These are phyloP conservation scores for Copidosoma floridanum DNA, from an alignment of 1,140 invertebrate genomes.

Conservation along the genomic window DNA sequence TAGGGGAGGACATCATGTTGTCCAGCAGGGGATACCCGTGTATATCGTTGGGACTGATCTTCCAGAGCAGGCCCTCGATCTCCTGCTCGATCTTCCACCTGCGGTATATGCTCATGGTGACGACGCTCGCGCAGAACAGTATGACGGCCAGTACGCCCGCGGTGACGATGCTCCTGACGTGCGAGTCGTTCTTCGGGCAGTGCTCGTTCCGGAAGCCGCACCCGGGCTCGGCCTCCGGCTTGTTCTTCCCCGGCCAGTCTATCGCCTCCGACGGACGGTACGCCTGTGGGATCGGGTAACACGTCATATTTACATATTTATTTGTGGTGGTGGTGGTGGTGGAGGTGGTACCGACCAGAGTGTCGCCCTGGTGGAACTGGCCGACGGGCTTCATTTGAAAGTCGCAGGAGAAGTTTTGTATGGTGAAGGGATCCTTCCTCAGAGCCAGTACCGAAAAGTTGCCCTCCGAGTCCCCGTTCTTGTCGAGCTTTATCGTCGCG, in stretches of 20 bases:
- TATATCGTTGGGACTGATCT: constrained; percentile 86
- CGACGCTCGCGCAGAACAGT: constrained; percentile 75
- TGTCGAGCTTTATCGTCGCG: constrained; percentile 84
- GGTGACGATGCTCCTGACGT: constrained; percentile 71
- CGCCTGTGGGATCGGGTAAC: too few relatives aligned
- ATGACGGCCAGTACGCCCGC: constrained; percentile 74
- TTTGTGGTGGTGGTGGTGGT: too few relatives aligned
- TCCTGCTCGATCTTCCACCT: constrained; percentile 99
- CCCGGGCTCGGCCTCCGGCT: constrained; percentile 86
- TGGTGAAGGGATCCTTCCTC: constrained; percentile 56
- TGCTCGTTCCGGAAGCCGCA: constrained; percentile 88
- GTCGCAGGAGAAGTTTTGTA: constrained; percentile 66
- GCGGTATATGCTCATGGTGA: constrained; percentile 84
- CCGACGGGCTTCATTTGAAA: constrained; percentile 79
- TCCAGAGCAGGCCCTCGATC: constrained; percentile 94
- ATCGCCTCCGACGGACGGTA: constrained; percentile 68
- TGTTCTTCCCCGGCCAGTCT: constrained; percentile 81
- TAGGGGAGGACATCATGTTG: constrained; percentile 75
- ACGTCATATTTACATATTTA: too few relatives aligned
- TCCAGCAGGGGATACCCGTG: constrained; percentile 70
- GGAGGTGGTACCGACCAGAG: constrained; percentile 67
- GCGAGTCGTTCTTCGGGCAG: constrained; percentile 75
- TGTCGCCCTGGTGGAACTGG: constrained; percentile 73
- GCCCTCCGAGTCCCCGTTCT: constrained; percentile 92
- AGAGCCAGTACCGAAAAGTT: constrained; percentile 92